Evolutionary conservation across 2,797 vertebrate species (phyloP), one percentile per base, ranked within the genome.

Genomic region (Phrynocephalus guinanensis): DNA sequence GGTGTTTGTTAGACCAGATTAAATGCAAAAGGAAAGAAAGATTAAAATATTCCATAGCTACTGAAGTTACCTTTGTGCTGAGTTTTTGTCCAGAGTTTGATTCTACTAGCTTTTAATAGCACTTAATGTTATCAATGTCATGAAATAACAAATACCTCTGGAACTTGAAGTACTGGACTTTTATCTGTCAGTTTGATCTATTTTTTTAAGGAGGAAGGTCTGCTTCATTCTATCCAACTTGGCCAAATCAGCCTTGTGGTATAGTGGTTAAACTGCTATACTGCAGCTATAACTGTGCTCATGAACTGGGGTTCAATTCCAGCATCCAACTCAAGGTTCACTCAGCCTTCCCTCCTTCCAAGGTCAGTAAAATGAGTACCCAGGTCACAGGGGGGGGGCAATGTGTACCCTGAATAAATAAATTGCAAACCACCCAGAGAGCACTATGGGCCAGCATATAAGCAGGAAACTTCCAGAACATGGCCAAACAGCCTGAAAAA

Each of bases 71-170:
- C 1, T 2, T 24, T 2, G 22, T 73, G 3, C 60, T 80, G 63
- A 5, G 85, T 93, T 91, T 44, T 8, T 0, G n/a, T 63, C 76
- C 60, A 91, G 6, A 79, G 84, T 13, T 82, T 93, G 86, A 88
- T n/a, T 76, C 88, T 88, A 28, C 22, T 66, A 30, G 2, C n/a
- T 44, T 80, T 16, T 79, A 73, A n/a, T 6, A 56, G 13, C 50
- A 8, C 0, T 79, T 83, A 50, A 22, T 80, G 76, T 81, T 44
- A 87, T 89, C 82, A 8, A 18, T 44, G 63, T 38, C 20, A 77
- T 15, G 11, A 50, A 28, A 50, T n/a, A 66, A 24, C 13, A 24
- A 3, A 1, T 63, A 73, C 38, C 18, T 73, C 18, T 73, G 28
- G 15, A 72, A 33, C 26, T 82, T 28, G 66, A 48, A 75, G 28